Evolutionary conservation across 2,888 invertebrate genomes (phyloP).

Genomic region (Oscheius myriophilus): DNA sequence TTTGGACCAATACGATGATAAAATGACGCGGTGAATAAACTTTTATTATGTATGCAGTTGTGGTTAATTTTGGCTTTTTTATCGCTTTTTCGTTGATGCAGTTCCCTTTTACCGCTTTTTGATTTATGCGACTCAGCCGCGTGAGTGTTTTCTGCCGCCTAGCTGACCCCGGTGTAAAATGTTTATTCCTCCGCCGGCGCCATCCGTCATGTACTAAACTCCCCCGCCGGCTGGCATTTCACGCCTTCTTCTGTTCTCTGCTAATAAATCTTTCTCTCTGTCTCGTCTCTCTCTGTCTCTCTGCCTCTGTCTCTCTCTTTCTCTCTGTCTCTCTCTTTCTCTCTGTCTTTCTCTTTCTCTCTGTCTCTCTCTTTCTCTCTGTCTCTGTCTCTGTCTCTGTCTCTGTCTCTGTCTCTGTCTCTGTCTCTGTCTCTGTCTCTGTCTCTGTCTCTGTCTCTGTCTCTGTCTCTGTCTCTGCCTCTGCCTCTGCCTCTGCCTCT

Average conservation of each 20-base stretch:
- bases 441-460: slow-evolving; percentile 1
- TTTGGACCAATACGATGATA: slow-evolving; percentile 20
- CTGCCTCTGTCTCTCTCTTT: slow-evolving; percentile 4
- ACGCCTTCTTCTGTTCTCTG: neutral
- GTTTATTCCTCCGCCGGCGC: too few relatives aligned
- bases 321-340: neutral
- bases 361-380: neutral
- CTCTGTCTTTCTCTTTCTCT: slow-evolving; percentile 7
- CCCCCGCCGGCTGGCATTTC: neutral
- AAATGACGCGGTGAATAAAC: neutral
- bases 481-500: neutral
- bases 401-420: too few relatives aligned
- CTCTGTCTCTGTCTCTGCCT: neutral
- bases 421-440: slow-evolving; percentile 9
- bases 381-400: too few relatives aligned
- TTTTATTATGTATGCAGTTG: neutral
- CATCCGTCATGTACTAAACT: too few relatives aligned
- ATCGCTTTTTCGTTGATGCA: neutral
- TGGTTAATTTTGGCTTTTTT: neutral
- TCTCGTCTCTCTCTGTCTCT: slow-evolving; percentile 6
- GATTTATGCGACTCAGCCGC: too few relatives aligned
- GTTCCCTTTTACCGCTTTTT: too few relatives aligned
- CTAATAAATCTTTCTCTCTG: neutral
- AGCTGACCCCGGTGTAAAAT: too few relatives aligned
- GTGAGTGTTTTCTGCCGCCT: too few relatives aligned